Base-by-base conservation (phyloP, 2,797 vertebrate genomes). In the Melanotaenia boesemani region DNA sequence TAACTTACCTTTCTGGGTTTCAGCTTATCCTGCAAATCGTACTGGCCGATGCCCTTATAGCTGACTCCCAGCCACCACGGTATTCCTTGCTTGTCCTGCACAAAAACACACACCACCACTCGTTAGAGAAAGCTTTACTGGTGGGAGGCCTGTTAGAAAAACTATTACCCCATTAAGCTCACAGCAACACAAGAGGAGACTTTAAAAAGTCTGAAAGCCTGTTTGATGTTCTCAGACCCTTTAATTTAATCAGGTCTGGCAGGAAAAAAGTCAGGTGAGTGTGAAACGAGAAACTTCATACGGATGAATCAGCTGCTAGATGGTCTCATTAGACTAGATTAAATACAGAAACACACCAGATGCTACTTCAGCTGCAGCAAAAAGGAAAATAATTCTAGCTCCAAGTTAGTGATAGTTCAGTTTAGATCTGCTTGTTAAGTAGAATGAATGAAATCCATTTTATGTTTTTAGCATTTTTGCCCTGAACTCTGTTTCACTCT, bases 51-150 rank as follows among this genome's bases (percentile, higher is more conserved):
- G 90, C 98, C 98, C 95, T 98, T 99, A 91, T 96, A 98, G 91
- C 98, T 96, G 87, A 98, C 96, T 81, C 98, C 98, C 86, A 99
- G 94, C 98, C 98, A 99, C 98, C 98, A 99, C 0, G 98, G 98
- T 82, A 99, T 95, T 81, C 96, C 97, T 90, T 98, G 97, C 90
- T 99, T 99, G 93, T 99, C 98, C 98, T 99, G 93, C 75, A 92
- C 91, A 86, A 89, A 32, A 77, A 68, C 89, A 5, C 72, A 65
- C 59, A 70, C 70, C 76, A 15, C 15, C 44, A 44, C 71, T 86
- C 81, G 81, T 88, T 87, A 92, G 67, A 78, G 70, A 37, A 8
- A 62, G 68, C 64, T 90, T 88, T 84, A 90, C 67, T 83, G 83
- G 72, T 72, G 44, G 55, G 15, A 63, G 56, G 75, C 61, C 46